Evolutionary conservation across 2,113 vertebrate genomes (phyloP).

Genomic region (Corythornis cristatus): DNA sequence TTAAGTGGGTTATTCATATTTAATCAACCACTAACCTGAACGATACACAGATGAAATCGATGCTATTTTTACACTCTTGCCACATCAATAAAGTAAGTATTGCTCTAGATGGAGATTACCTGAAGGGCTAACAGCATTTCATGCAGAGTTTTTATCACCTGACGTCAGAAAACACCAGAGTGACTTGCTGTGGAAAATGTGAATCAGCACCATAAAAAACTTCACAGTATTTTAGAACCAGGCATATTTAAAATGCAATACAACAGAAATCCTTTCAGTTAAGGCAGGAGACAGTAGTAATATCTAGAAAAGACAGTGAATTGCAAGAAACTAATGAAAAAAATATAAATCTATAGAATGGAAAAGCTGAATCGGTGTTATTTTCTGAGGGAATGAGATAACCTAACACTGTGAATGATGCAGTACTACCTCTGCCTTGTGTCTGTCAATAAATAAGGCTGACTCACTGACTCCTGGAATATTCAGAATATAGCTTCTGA

Average conservation of each 20-base stretch:
- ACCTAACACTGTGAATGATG: not conserved
- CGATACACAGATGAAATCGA: accelerated
- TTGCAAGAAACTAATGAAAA: not conserved
- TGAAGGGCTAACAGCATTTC: not conserved
- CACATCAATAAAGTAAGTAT: not conserved
- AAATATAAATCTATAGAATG: not conserved
- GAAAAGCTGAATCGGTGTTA: not conserved
- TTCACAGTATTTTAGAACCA: not conserved
- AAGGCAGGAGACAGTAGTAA: accelerated
- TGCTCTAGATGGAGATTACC: not conserved
- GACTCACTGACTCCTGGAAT: not conserved
- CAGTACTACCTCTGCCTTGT: not conserved
- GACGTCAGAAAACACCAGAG: not conserved
- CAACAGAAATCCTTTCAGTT: not conserved
- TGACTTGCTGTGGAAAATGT: not conserved
- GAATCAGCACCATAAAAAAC: not conserved
- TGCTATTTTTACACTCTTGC: not conserved
- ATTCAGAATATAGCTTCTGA: not conserved
- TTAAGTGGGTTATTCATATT: not conserved
- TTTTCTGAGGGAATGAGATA: not conserved
- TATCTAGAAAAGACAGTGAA: not conserved
- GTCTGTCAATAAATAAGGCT: not conserved
- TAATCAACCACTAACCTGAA: not conserved
- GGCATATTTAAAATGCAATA: not conserved
- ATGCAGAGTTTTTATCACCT: not conserved